phyloP scores from a whole-genome alignment of 1,140 invertebrate species.

The Acromyrmex charruanus region DNA sequence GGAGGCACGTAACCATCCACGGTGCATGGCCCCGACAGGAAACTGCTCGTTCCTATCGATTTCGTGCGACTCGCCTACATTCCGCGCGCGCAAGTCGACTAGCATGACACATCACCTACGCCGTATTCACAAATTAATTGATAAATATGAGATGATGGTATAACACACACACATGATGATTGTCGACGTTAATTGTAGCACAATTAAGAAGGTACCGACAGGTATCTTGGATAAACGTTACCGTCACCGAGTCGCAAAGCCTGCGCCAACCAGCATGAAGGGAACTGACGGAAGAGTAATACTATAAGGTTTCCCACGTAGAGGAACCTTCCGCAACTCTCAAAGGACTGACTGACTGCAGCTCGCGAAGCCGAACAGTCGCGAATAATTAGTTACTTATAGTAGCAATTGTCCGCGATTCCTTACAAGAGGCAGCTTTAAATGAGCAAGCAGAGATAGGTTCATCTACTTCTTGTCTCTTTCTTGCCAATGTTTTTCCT shows the following conservation, averaged over 20 bases:
- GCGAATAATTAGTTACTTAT: conserved; percentile 52
- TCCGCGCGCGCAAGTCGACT: not conserved
- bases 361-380: conserved; percentile 60
- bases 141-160: conserved; percentile 47
- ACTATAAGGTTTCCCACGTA: conserved; percentile 51
- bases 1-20: conserved; percentile 16
- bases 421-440: conserved; percentile 6
- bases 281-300: conserved; percentile 49
- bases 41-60: conserved; percentile 29
- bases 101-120: not conserved
- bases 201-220: conserved; percentile 65
- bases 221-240: conserved; percentile 56
- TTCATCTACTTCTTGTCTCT: conserved; percentile 2
- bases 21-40: not conserved
- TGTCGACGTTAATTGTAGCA: conserved; percentile 62
- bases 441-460: not conserved
- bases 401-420: conserved; percentile 61
- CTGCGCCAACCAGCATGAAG: not conserved
- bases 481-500: not conserved
- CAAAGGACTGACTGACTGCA: not conserved
- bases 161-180: not conserved
- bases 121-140: conserved; percentile 59
- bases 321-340: conserved; percentile 41
- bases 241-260: conserved; percentile 34
- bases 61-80: not conserved